Base-by-base conservation (phyloP, 2,113 vertebrate species). In the Plotosus lineatus region DNA sequence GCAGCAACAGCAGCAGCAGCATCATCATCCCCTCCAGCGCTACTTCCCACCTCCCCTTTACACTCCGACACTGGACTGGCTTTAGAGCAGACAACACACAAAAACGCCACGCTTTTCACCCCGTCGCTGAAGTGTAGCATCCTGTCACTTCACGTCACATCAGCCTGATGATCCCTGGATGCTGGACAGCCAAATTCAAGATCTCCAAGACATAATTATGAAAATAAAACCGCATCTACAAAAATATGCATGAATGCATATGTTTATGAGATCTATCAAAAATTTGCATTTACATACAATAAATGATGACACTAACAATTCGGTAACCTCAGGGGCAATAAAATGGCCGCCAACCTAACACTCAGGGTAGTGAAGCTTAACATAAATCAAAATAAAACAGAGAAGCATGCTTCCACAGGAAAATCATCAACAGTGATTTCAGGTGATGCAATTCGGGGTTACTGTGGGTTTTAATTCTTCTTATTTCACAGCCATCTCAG, bases 1-100 rank as follows among this genome's bases (percentile, higher is more conserved):
- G 33, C 33, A 36, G 21, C 28, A 15, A 9, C 79, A 55, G 71
- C 53, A 69, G 50, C 71, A 44, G 26, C 72, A 21, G 31, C 63
- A 51, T 10, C 72, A 36, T 23, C 71, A 31, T 6, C 81, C 75
- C 84, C 66, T 86, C 71, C 48, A 44, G 82, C 73, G 51, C 75
- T 72, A 65, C 69, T 44, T 77, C 76, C 81, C 66, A 42, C 77
- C 74, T 56, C 78, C 73, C 65, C 68, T 82, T 72, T 77, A 82
- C 77, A 80, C 84, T 63, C 66, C 1, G 48, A 79, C 73, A 50
- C 51, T 51, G 72, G 76, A 79, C 81, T 15, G 28, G 55, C 55
- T 14, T 12, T 36, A 28, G 28, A 61, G 23, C 53, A 53, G 10
- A 63, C 1, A 38, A 11, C 23, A 56, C 14, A 19, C 56, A 23